phyloP scores from a whole-genome alignment of 2,113 vertebrate species.

The Apus apus region DNA sequence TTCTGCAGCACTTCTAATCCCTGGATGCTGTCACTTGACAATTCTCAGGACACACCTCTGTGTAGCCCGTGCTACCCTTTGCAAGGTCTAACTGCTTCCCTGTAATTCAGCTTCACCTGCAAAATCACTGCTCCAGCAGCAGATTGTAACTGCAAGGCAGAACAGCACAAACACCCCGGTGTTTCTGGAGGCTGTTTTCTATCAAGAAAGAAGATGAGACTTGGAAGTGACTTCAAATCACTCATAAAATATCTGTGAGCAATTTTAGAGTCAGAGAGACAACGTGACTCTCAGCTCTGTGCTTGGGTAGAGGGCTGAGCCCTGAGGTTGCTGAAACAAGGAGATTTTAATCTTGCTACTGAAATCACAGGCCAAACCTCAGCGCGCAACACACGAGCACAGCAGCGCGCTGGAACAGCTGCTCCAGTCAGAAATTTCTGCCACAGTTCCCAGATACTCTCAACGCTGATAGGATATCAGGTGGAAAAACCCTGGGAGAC shows the following conservation, averaged over 20 bases:
- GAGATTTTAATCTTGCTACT: neutral
- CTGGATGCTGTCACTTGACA: neutral
- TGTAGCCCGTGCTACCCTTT: neutral
- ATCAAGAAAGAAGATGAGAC: neutral
- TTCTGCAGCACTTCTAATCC: neutral
- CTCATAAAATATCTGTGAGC: conserved; percentile 34
- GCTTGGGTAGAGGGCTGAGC: conserved; percentile 37
- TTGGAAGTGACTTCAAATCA: conserved; percentile 53
- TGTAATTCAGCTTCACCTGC: neutral
- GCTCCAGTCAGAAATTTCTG: neutral
- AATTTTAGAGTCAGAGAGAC: conserved; percentile 32
- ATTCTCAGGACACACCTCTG: neutral
- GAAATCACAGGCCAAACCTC: neutral
- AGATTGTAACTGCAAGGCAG: neutral
- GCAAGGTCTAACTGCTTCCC: neutral
- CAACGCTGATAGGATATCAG: neutral
- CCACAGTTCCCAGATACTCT: neutral
- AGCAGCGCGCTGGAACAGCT: neutral
- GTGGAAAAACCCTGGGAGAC: neutral
- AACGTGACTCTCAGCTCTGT: conserved; percentile 9
- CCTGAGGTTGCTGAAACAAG: neutral
- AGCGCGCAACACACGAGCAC: accelerated
- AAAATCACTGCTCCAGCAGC: neutral
- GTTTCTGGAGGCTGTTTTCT: neutral
- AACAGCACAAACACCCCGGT: neutral